These are phyloP conservation scores for Yponomeuta sedellus DNA, from an alignment of 2,888 invertebrate genomes.

Conservation along the genomic window DNA sequence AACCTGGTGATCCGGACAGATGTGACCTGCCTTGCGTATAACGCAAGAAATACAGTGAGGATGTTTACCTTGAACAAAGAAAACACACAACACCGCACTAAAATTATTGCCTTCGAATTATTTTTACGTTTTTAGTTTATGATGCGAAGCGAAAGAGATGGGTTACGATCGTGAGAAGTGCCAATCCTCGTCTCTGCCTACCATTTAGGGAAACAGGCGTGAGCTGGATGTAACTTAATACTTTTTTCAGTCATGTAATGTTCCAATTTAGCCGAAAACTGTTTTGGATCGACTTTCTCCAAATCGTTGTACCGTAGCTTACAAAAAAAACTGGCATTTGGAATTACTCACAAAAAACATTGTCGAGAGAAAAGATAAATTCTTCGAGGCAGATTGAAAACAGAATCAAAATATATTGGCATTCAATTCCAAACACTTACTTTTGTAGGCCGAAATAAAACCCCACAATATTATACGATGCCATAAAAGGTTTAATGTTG, in stretches of 20 bases:
- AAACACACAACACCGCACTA: too few species aligned
- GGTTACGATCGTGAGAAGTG: too few species aligned
- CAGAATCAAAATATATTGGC: conserved; percentile 23
- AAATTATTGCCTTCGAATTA: background rate
- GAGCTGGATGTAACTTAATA: too few species aligned
- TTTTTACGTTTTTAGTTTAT: background rate
- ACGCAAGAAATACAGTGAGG: background rate
- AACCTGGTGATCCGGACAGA: conserved; percentile 53
- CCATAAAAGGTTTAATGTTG: conserved; percentile 34
- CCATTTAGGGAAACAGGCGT: too few species aligned
- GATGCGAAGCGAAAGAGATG: too few species aligned
- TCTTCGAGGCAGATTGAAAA: background rate
- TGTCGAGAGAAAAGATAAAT: background rate
- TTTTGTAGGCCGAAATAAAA: conserved; percentile 33
- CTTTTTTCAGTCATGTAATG: too few species aligned
- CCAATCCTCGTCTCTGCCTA: too few species aligned
- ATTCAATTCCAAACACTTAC: conserved; percentile 29
- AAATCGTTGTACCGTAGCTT: background rate
- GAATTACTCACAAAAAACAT: background rate
- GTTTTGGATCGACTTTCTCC: too few species aligned
- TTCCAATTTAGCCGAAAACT: too few species aligned
- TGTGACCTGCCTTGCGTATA: conserved; percentile 17
- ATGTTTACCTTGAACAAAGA: background rate
- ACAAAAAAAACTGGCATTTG: background rate
- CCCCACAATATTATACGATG: conserved; percentile 41